Evolutionary conservation across 2,888 invertebrate species (phyloP).

Genomic region (Helicoverpa assulta): DNA sequence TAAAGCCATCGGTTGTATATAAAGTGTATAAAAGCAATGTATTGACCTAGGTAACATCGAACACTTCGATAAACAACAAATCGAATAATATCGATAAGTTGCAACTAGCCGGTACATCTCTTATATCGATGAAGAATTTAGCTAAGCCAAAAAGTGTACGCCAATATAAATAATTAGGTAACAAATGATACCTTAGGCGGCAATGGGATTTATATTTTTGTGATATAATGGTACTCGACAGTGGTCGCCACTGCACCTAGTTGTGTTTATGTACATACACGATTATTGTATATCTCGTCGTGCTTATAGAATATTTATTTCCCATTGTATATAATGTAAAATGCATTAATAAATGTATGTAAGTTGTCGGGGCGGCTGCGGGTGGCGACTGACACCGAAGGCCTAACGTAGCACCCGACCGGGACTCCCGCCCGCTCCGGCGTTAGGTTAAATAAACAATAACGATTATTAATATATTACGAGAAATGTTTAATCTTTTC

Average conservation of each 20-base stretch:
- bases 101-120: conserved; percentile 54
- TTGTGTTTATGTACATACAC: conserved; percentile 84
- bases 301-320: conserved; percentile 87
- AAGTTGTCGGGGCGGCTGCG: conserved; percentile 68
- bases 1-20: conserved; percentile 49
- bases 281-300: conserved; percentile 79
- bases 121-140: conserved; percentile 71
- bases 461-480: conserved; percentile 82
- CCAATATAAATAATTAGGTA: conserved; percentile 76
- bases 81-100: conserved; percentile 27
- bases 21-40: conserved; percentile 46
- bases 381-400: conserved; percentile 62
- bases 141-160: conserved; percentile 87
- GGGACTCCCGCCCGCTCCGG: conserved; percentile 68
- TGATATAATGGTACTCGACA: conserved; percentile 74
- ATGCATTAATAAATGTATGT: conserved; percentile 68
- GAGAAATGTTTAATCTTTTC: conserved; percentile 80
- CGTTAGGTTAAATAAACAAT: conserved; percentile 74
- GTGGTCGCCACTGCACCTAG: conserved; percentile 68
- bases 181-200: conserved; percentile 67
- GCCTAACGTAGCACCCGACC: conserved; percentile 68
- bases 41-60: conserved; percentile 30
- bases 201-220: conserved; percentile 80
- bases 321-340: conserved; percentile 89
- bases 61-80: conserved; percentile 14